A percentile compares a stretch with the other conserved stretches of the same genome.
Conservation (phyloP, 2,113 vertebrate species). For the Thalassarche chlororhynchos region DNA sequence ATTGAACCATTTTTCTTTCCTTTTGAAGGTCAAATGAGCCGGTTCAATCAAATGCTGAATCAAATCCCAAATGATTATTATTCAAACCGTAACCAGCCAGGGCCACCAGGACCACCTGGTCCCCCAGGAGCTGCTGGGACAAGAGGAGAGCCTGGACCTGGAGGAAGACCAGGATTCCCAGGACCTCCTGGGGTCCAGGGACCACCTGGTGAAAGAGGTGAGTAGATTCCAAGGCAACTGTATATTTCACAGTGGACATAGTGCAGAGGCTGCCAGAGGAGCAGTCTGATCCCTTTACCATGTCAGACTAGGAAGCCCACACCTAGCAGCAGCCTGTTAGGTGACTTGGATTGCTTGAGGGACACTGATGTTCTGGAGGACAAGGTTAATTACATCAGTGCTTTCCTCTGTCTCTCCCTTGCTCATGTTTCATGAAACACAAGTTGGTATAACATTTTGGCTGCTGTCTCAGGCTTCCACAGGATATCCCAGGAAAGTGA, state of each 20-base stretch:
- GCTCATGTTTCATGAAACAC: neutral
- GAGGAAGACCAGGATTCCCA: slow-evolving; percentile 90
- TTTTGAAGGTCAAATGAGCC: slow-evolving; percentile 88
- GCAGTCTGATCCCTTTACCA: neutral
- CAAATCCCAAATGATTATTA: slow-evolving; percentile 92
- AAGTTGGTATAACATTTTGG: neutral
- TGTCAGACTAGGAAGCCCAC: neutral
- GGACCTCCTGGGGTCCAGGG: slow-evolving; percentile 89
- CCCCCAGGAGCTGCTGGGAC: slow-evolving; percentile 81
- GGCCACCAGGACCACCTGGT: slow-evolving; percentile 88
- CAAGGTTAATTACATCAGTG: neutral
- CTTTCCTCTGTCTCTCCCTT: neutral
- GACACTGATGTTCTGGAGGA: neutral
- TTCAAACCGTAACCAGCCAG: slow-evolving; percentile 86
- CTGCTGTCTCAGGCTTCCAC: neutral
- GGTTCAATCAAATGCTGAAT: slow-evolving; percentile 92
- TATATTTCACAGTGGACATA: neutral
- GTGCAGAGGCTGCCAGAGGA: neutral
- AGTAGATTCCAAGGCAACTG: neutral
- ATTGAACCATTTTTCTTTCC: neutral
- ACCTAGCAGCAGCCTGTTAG: neutral
- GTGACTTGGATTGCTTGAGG: neutral
- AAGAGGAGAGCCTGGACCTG: slow-evolving; percentile 88
- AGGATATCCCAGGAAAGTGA: slow-evolving; percentile 6
- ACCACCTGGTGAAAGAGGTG: slow-evolving; percentile 90